Evolutionary conservation across 2,797 vertebrate genomes (phyloP), one percentile per base, ranked within the genome.

Genomic region (Poecilia picta): DNA sequence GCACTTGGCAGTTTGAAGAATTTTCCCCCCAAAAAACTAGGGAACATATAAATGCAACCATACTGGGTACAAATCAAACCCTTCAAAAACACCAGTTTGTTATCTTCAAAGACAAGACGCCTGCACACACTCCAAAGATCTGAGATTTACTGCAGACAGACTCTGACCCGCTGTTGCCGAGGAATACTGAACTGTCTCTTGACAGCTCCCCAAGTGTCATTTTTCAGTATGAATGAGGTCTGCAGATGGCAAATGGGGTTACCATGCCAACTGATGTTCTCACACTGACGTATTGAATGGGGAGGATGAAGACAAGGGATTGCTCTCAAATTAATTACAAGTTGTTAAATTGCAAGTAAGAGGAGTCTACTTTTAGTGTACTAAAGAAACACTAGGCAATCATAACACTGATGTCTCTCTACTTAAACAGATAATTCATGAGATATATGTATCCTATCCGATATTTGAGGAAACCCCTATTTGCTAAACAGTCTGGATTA

Each of bases 221-320:
- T 91, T 90, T 85, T 92, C 88, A 92, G 88, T 80, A 84, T 93
- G 86, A 93, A 90, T 90, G 87, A 90, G 87, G 78, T 83, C 83
- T 86, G 88, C 89, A 89, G 89, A 92, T 93, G 88, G 92, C 84
- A 94, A 94, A 93, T 85, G 81, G 81, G 83, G 93, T 93, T 93
- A 88, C 92, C 89, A 93, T 93, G 92, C 89, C 92, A 92, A 93
- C 91, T 89, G 83, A 88, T 90, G 89, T 87, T 74, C 78, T 82
- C 66, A 66, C 23, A 62, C 57, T 46, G 74, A 75, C 46, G 13
- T 86, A 90, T 91, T 89, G 88, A 92, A 89, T 66, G 79, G n/a
- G 57, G 78, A 81, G 76, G 72, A 89, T 47, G 73, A 85, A 79
- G 76, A 88, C 79, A 76, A 70, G 72, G 85, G 79, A 89, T 74